A percentile compares a stretch with the other conserved stretches of the same genome.
Conservation (phyloP, 2,797 vertebrate species). For the Basileuterus tristriatus region DNA sequence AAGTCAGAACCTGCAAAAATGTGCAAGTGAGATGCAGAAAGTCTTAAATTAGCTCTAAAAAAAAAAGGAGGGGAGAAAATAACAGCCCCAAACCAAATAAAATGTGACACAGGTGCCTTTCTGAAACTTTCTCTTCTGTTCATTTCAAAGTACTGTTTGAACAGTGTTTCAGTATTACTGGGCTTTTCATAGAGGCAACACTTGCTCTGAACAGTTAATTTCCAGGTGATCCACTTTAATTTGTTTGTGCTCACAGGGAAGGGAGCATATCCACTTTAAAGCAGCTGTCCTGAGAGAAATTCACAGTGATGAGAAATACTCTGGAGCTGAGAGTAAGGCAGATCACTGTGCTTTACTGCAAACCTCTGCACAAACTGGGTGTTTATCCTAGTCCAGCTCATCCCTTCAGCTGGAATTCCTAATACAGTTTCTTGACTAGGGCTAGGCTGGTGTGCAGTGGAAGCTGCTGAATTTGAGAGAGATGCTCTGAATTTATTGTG, state of each 20-base stretch:
- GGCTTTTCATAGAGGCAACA: neutral
- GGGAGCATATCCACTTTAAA: constrained; percentile 21
- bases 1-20: neutral
- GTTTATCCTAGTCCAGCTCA: neutral
- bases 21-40: neutral
- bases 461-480: neutral
- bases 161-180: neutral
- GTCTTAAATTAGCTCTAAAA: neutral
- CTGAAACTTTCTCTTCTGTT: constrained; percentile 55
- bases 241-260: neutral
- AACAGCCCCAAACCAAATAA: neutral
- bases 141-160: constrained; percentile 27
- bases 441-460: neutral
- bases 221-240: constrained; percentile 35
- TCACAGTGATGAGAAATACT: neutral
- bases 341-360: fast-evolving
- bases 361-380: neutral
- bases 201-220: neutral
- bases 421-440: neutral
- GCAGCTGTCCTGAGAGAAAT: neutral
- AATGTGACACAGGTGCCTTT: neutral
- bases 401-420: neutral
- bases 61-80: neutral
- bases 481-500: neutral
- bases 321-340: neutral